phyloP scores from a whole-genome alignment of 1,140 invertebrate genomes.

The Gryon sp. region DNA sequence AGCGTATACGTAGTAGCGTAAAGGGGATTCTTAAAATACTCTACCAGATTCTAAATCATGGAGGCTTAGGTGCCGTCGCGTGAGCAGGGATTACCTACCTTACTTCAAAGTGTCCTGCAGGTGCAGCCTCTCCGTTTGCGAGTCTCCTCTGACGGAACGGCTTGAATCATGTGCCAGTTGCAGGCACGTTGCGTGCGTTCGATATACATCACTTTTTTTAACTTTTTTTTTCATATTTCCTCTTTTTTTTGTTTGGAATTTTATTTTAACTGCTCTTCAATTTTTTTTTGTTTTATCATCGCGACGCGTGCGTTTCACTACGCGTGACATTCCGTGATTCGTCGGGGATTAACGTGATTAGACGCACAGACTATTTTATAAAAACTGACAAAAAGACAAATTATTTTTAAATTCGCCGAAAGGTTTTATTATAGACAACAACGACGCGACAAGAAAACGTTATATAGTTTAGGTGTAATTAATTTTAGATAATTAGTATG shows the following conservation, averaged over 20 bases:
- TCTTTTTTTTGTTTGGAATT: too few relatives aligned
- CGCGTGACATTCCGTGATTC: constrained; percentile 43
- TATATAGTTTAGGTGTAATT: background rate
- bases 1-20: constrained; percentile 67
- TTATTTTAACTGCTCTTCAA: too few relatives aligned
- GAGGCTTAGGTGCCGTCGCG: constrained; percentile 77
- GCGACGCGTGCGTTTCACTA: constrained; percentile 20
- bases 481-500: background rate
- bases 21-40: constrained; percentile 79
- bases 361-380: constrained; percentile 26
- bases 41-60: constrained; percentile 79
- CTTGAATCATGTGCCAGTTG: constrained; percentile 73
- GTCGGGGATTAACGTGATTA: constrained; percentile 34
- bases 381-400: constrained; percentile 38
- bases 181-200: constrained; percentile 30
- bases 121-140: constrained; percentile 74
- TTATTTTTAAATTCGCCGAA: constrained; percentile 16
- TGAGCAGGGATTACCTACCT: constrained; percentile 74
- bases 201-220: constrained; percentile 48
- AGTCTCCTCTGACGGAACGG: constrained; percentile 70
- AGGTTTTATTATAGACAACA: too few relatives aligned
- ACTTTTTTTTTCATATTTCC: too few relatives aligned
- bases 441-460: too few relatives aligned
- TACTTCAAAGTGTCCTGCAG: constrained; percentile 79
- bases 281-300: background rate